Percentiles rank a stretch among this genome's conserved stretches.
Evolutionary conservation across 1,140 invertebrate genomes (phyloP).

Genomic region (Gerris buenoi): DNA sequence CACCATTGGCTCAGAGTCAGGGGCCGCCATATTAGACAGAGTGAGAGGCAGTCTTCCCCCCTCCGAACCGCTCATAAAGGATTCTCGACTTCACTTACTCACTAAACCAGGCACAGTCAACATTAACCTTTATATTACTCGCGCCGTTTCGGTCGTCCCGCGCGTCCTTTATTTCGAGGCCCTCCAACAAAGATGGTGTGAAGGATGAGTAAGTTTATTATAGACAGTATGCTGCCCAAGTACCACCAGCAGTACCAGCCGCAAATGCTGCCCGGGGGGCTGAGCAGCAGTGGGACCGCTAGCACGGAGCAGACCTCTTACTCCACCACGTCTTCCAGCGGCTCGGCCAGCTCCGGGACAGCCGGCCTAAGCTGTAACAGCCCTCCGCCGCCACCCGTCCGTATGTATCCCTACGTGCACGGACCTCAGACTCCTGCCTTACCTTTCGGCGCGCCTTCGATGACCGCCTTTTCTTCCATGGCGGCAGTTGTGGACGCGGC

Average conservation of each 20-base stretch:
- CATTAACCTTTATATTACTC: slow-evolving; percentile 5
- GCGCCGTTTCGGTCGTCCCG: background rate
- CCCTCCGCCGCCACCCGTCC: slow-evolving; percentile 27
- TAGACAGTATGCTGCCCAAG: slow-evolving; percentile 92
- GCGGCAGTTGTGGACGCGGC: slow-evolving; percentile 43
- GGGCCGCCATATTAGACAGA: background rate
- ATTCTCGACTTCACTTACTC: slow-evolving; percentile 3
- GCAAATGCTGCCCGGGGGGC: slow-evolving; percentile 37
- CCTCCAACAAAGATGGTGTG: slow-evolving; percentile 13
- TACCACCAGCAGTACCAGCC: slow-evolving; percentile 69
- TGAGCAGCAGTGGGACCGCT: slow-evolving; percentile 25
- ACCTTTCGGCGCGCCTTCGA: slow-evolving; percentile 55
- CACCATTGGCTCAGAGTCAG: background rate
- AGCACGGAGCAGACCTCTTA: slow-evolving; percentile 27
- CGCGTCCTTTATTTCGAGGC: background rate
- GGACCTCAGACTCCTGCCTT: slow-evolving; percentile 37
- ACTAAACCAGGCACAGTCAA: background rate
- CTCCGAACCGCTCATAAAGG: background rate
- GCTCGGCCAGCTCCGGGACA: slow-evolving; percentile 26
- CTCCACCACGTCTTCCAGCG: slow-evolving; percentile 32
- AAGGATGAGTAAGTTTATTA: slow-evolving; percentile 66
- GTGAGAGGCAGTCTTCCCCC: background rate
- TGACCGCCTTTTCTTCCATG: slow-evolving; percentile 44
- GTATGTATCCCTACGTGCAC: slow-evolving; percentile 36
- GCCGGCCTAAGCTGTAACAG: slow-evolving; percentile 32